Base-by-base conservation (phyloP, 2,797 vertebrate genomes). In the Phrynocephalus guinanensis region DNA sequence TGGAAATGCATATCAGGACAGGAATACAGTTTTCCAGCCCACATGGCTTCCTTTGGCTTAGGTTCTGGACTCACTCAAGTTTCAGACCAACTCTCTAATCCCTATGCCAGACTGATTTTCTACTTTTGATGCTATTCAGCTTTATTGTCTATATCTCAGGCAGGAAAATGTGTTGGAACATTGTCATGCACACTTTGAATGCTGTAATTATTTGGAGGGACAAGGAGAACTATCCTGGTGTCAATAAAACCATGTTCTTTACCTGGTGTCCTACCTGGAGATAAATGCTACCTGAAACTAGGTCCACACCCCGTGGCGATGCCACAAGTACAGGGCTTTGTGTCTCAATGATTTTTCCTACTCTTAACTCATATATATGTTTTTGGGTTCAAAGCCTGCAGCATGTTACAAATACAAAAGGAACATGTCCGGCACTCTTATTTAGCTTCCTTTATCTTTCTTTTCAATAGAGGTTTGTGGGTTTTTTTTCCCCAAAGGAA, bases 401-500 rank as follows among this genome's bases (percentile, higher is more conserved):
- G 28, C n/a, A 56, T 3, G 22, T 78, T 38, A 20, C 38, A 83
- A 87, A 56, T 70, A 28, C 3, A 77, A 83, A 67, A 68, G 24
- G 33, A 83, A 63, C 11, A 75, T 52, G 73, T 38, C 26, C n/a
- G 22, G 38, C 22, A n/a, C 1, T 66, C 70, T 82, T 28, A 79
- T 82, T 87, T 82, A 66, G 79, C 56, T 60, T n/a, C 28, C 63
- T 80, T 87, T 73, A 79, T 87, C 91, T 93, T 83, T 63, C 0
- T 26, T 56, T 94, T 94, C 91, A 72, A 52, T 85, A 85, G 91
- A 85, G 48, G 9, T 56, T 56, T 56, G 9, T 56, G 5, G 1
- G 44, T 76, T 83, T 85, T 91, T 95, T 94, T 88, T 84, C 94
- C 92, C 92, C 70, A 92, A 88, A 91, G 48, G 80, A 92, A 86